A percentile compares a stretch with the other conserved stretches of the same genome.
Conservation (phyloP, 2,113 vertebrate species). For the Sminthopsis crassicaudata region DNA sequence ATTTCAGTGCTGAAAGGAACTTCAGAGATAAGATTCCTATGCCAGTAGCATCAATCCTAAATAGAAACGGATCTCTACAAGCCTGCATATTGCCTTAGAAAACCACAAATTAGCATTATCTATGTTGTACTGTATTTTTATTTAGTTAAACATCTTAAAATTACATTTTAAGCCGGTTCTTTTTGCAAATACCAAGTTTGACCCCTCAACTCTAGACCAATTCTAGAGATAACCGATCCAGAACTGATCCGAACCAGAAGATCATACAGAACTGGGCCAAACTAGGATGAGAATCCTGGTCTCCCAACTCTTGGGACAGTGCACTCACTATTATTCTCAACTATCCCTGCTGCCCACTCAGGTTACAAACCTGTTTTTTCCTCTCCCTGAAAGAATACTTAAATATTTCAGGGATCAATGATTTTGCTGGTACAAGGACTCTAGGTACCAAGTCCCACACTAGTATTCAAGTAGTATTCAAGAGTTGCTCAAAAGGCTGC, state of each 20-base stretch:
- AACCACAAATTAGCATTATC: not conserved
- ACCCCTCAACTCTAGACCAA: not conserved
- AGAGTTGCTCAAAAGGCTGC: not conserved
- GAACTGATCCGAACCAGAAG: not conserved
- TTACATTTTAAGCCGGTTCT: not conserved
- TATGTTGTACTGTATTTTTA: not conserved
- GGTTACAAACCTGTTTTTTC: not conserved
- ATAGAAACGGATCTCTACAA: not conserved
- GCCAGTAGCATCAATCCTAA: not conserved
- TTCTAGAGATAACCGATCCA: not conserved
- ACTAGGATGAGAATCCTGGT: not conserved
- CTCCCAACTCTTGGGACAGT: not conserved
- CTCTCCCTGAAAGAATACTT: not conserved
- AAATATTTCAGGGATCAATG: not conserved
- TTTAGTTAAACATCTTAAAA: not conserved
- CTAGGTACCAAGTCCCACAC: not conserved
- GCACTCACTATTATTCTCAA: not conserved
- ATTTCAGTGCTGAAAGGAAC: not conserved
- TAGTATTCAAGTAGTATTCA: not conserved
- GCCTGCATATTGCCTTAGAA: not conserved
- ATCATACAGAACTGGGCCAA: not conserved
- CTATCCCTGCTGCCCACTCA: not conserved
- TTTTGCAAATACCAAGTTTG: not conserved
- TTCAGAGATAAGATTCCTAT: not conserved
- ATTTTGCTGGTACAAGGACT: not conserved